Base-by-base conservation (phyloP, 2,888 invertebrate genomes). In the Andrena haemorrhoa region DNA sequence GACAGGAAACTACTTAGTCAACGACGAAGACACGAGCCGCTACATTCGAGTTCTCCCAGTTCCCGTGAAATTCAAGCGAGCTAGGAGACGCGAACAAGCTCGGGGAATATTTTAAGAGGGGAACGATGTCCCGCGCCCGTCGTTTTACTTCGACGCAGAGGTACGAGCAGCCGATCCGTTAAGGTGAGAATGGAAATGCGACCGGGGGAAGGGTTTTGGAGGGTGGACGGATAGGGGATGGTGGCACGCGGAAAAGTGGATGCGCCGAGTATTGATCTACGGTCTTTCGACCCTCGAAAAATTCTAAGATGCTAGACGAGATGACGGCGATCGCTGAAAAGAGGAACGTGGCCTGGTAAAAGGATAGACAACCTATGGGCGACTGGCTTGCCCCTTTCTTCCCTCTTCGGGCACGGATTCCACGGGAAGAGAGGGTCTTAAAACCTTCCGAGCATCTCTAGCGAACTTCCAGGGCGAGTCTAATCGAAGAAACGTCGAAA, bases 251-350 rank as follows among this genome's bases (percentile, higher is more conserved):
- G 53, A 72, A 66, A 69, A 53, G 31, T 58, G 60, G 68, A 82
- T 70, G 41, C 41, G 41, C 26, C 31, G 63, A 79, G 79, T 85
- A 85, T 85, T 80, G 85, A 85, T 85, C 82, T 60, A 79, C 79
- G 49, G 47, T 60, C 75, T 71, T 41, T 68, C 41, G 26, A 58
- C 31, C 63, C 58, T 53, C 56, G 23, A 49, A 26, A 35, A 41
- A 71, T 58, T 74, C 53, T 35, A 65, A 69, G 77, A 74, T 60
- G 69, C 35, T 41, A 16, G 64, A 72, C 16, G 49, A 56, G 31
- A 78, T 33, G 63, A 81, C 65, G 61, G 31, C 35, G 33, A 65
- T 71, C 53, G 65, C 31, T 66, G 58, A n/a, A 29, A 35, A 65
- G 53, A 20, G 33, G 20, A 49, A 49, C 47, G 77, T 35, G 51